These are phyloP conservation scores for Ictalurus furcatus DNA, from an alignment of 2,113 vertebrate genomes.

Conservation along the genomic window DNA sequence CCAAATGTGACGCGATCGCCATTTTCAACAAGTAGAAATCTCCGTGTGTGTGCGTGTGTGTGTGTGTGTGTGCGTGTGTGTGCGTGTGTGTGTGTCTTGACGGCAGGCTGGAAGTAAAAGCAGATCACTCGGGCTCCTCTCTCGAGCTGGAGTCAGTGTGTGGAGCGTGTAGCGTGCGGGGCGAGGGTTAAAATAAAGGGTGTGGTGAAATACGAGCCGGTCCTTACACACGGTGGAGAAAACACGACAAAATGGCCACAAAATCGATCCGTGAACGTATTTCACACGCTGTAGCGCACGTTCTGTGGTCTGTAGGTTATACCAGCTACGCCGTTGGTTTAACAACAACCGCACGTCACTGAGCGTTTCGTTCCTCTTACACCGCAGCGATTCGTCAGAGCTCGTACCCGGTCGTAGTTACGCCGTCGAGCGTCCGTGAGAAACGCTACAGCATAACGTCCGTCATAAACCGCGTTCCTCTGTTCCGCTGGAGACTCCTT, in stretches of 20 bases:
- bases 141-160: not conserved
- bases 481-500: not conserved
- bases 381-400: no score
- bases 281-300: no score
- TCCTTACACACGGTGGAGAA: not conserved
- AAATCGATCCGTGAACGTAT: no score
- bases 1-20: slow-evolving; percentile 39
- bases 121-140: slow-evolving; percentile 10
- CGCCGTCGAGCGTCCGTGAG: no score
- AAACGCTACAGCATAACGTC: no score
- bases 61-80: not conserved
- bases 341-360: no score
- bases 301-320: no score
- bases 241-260: not conserved
- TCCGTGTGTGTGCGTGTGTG: slow-evolving; percentile 5
- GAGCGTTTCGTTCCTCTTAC: no score
- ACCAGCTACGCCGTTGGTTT: no score
- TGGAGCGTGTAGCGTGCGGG: not conserved
- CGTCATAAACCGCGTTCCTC: no score
- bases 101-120: slow-evolving; percentile 11
- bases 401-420: not conserved
- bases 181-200: slow-evolving; percentile 25
- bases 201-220: slow-evolving; percentile 18
- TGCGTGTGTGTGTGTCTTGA: slow-evolving; percentile 14
- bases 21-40: slow-evolving; percentile 13